These are phyloP conservation scores for Choloepus hoffmanni DNA, from an alignment of 2,113 vertebrate species.

Conservation along the genomic window DNA sequence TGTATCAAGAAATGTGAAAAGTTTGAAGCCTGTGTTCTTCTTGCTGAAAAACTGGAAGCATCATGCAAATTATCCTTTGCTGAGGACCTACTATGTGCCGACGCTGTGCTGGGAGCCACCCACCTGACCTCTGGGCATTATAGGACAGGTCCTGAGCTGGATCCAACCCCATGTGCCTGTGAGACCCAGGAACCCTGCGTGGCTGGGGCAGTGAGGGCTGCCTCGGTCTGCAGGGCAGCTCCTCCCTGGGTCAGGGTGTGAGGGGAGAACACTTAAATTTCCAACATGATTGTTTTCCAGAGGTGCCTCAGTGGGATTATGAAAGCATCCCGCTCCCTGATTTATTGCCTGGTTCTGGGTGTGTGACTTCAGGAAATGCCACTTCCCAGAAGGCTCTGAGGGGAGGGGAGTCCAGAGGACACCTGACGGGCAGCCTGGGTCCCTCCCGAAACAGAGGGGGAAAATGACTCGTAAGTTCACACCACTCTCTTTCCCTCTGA, in stretches of 20 bases:
- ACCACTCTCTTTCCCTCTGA: background rate
- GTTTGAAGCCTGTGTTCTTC: background rate
- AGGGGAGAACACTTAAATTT: background rate
- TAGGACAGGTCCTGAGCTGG: background rate
- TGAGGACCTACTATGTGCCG: background rate
- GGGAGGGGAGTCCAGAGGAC: background rate
- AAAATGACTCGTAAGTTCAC: background rate
- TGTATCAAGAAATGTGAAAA: background rate
- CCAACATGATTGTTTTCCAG: background rate
- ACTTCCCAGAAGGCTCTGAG: slow-evolving; percentile 20
- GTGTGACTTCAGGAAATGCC: background rate
- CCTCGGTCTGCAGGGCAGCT: background rate
- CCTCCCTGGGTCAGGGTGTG: background rate
- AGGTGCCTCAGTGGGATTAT: background rate
- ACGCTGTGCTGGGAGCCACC: background rate
- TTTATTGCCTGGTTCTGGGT: background rate
- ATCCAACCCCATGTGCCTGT: background rate
- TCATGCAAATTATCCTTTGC: background rate
- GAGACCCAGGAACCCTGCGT: background rate
- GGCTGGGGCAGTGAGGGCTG: background rate
- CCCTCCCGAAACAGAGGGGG: background rate
- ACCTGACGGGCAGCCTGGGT: background rate
- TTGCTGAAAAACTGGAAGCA: background rate
- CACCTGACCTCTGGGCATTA: background rate
- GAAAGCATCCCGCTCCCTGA: background rate